These are phyloP conservation scores for Gerris buenoi DNA, from an alignment of 1,140 invertebrate species.

Conservation along the genomic window DNA sequence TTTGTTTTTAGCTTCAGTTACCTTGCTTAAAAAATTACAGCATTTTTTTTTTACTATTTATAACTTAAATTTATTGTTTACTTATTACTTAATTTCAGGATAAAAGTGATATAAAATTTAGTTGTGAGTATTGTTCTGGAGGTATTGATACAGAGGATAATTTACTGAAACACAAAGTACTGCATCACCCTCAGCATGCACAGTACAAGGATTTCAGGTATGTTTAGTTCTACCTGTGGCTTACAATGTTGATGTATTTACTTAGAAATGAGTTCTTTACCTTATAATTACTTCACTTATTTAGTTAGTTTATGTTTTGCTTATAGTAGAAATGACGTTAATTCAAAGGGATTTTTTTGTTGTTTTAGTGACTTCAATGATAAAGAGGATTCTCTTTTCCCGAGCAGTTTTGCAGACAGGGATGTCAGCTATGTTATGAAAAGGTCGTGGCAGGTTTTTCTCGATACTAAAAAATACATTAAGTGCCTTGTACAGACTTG, in stretches of 20 bases:
- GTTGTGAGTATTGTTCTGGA: not conserved
- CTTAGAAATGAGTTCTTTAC: no score
- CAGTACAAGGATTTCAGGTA: not conserved
- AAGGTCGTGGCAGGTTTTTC: conserved; percentile 14
- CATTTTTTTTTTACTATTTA: no score
- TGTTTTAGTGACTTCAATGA: not conserved
- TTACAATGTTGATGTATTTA: no score
- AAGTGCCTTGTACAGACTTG: conserved; percentile 17
- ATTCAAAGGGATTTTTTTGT: no score
- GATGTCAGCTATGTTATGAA: conserved; percentile 3
- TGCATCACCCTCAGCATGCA: not conserved
- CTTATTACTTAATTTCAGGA: not conserved
- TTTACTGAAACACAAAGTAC: conserved; percentile 6
- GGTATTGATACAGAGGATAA: conserved; percentile 5
- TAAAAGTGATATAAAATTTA: not conserved
- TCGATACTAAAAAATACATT: conserved; percentile 16
- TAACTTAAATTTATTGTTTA: no score
- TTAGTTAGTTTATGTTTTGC: no score
- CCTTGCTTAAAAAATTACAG: no score
- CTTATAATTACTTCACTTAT: no score
- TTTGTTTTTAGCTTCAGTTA: no score
- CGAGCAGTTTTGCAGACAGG: not conserved
- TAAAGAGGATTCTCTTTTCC: not conserved
- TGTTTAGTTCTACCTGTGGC: no score
- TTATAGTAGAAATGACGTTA: no score